Base-by-base conservation (phyloP, 2,888 invertebrate species). In the Agelastica alni region DNA sequence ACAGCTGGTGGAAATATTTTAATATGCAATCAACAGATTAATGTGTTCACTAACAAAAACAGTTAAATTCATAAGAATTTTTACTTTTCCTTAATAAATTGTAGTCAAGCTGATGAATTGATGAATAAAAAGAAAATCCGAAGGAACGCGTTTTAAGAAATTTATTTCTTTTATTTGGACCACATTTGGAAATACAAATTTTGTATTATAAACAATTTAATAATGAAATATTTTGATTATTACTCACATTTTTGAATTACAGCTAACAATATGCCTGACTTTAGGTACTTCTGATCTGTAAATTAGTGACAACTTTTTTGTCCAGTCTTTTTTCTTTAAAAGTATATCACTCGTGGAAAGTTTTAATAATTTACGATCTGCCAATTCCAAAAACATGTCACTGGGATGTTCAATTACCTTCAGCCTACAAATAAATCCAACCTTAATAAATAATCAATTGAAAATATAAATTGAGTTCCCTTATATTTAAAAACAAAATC, bases 301-400 rank as follows among this genome's bases (percentile, higher is more conserved):
- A 10, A 68, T 53, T 5, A 67, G 52, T 4, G 73, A 71, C 71
- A 85, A 83, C 64, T 85, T 85, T 63, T 81, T 81, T 49, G 83
- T 82, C 94, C 94, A 95, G 61, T 88, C 87, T 59, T 87, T 86
- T 70, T 88, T 87, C 61, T 86, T 88, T 51, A 90, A 75, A 56
- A 91, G 82, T 26, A 83, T 81, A 79, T 96, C 95, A 63, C 84
- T 83, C 6, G 87, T 82, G 54, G 85, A 85, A 64, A 93, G 83
- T 52, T 86, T 86, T 71, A 96, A 86, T 76, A 89, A 89, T 76
- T 89, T 90, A 58, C 93, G 84, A 77, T 96, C 95, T 49, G 93
- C 91, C 36, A 96, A 87, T 80, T 96, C 94, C 63, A 93, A 81
- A 62, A 91, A 91, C 73, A 91, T 91, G 32, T 92, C 88, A 73